A percentile compares a stretch with the other conserved stretches of the same genome.
These are phyloP conservation scores for Phortica variegata DNA, from an alignment of 1,140 invertebrate species.

Conservation along the genomic window DNA sequence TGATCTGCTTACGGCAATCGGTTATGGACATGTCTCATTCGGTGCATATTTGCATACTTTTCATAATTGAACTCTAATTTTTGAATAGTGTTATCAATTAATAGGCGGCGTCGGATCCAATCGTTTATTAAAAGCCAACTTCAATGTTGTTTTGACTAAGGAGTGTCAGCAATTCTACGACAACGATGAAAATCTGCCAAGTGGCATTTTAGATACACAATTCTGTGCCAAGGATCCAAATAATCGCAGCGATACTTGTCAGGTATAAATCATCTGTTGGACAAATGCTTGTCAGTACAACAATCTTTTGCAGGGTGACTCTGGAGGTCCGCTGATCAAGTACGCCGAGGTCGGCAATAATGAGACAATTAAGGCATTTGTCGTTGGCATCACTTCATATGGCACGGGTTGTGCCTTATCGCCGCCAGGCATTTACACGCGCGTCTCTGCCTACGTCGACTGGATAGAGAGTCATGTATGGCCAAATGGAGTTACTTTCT, in stretches of 20 bases:
- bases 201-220: constrained; percentile 16
- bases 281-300: too few species aligned
- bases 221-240: constrained; percentile 18
- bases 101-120: neutral
- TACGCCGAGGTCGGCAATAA: constrained; percentile 24
- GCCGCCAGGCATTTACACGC: constrained; percentile 59
- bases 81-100: too few species aligned
- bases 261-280: constrained; percentile 6
- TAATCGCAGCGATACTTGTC: constrained; percentile 16
- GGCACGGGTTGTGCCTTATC: constrained; percentile 45
- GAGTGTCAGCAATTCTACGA: constrained; percentile 8
- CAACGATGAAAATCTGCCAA: neutral
- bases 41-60: too few species aligned
- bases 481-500: constrained; percentile 11
- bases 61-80: too few species aligned
- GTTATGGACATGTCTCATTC: too few species aligned
- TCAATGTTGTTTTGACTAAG: constrained; percentile 3
- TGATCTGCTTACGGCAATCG: neutral
- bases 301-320: constrained; percentile 22
- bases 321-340: constrained; percentile 18
- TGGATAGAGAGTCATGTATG: constrained; percentile 63
- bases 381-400: constrained; percentile 59
- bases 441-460: constrained; percentile 60
- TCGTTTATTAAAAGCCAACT: constrained; percentile 11
- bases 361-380: constrained; percentile 57